Evolutionary conservation across 2,797 vertebrate species (phyloP), one percentile per base, ranked within the genome.

Genomic region (Varecia variegata): DNA sequence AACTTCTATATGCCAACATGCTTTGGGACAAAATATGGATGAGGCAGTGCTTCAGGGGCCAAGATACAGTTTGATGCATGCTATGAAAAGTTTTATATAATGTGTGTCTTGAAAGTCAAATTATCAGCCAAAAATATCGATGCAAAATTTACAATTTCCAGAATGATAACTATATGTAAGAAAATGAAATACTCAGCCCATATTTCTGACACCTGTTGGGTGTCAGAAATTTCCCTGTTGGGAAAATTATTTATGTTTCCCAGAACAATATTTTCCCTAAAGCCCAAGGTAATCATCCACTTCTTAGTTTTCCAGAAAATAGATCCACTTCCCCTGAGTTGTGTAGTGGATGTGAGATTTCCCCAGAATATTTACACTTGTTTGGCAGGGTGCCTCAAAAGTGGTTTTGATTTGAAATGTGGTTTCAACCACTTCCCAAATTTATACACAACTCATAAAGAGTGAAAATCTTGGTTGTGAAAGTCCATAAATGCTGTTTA

Each of bases 401-500:
- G 68, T 0, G 1, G 89, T 95, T 96, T 94, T 94, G 96, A 94
- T 88, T 94, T 97, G 54, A 97, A 95, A 95, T 93, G 97, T 90
- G 87, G 94, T 91, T 97, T 97, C n/a, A 96, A 62, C 95, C 65
- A 94, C 87, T 94, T 97, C 86, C 81, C 87, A 96, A 95, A 96
- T 97, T 97, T 97, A 97, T 79, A 86, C 21, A 76, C 80, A 93
- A 67, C 71, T 94, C 97, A 94, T 93, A 97, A 97, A 96, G 52
- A 96, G 62, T 52, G 71, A 95, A 95, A 96, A 85, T 97, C 92
- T 96, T 84, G 88, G 82, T 93, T 96, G 71, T 79, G 25, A 95
- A 97, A 96, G 86, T 93, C 88, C 68, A 83, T 95, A 96, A 97
- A 97, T 85, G 83, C 58, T 95, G 56, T 94, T 93, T 92, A 93